Conservation (phyloP, 2,797 vertebrate genomes). For the Rhinichthys osculus region DNA sequence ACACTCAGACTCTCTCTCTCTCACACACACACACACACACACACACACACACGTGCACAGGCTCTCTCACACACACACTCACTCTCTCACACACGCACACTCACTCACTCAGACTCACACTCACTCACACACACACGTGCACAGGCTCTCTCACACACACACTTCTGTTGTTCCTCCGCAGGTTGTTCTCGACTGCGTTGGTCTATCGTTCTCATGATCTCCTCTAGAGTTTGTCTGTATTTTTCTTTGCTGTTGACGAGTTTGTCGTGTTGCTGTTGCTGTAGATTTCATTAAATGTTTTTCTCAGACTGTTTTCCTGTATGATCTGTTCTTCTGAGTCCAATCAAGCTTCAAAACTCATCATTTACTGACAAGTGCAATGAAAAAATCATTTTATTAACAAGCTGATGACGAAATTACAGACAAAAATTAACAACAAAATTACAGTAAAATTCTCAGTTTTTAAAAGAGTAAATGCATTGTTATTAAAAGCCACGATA, state of each 20-base stretch:
- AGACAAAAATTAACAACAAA: not conserved
- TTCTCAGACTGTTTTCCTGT: not conserved
- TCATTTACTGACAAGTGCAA: not conserved
- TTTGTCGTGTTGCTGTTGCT: not conserved
- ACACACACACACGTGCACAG: no score
- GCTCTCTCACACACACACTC: no score
- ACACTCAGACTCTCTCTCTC: no score
- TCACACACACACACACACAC: no score
- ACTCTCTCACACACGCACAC: no score
- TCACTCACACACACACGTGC: no score
- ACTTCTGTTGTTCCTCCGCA: not conserved
- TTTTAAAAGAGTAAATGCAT: slow-evolving; percentile 9
- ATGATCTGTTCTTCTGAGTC: not conserved
- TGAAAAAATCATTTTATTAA: not conserved
- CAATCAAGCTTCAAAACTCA: not conserved
- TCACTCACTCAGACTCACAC: no score
- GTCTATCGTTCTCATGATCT: not conserved
- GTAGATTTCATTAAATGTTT: slow-evolving; percentile 34
- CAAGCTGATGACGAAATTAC: not conserved
- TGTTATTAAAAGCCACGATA: not conserved
- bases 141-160: no score
- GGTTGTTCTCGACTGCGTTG: not conserved
- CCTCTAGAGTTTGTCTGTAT: not conserved
- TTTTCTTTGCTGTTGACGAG: not conserved
- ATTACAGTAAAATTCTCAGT: slow-evolving; percentile 52